Percentiles rank a stretch among this genome's conserved stretches.
Evolutionary conservation across 2,113 vertebrate species (phyloP).

Genomic region (Chaenocephalus aceratus): DNA sequence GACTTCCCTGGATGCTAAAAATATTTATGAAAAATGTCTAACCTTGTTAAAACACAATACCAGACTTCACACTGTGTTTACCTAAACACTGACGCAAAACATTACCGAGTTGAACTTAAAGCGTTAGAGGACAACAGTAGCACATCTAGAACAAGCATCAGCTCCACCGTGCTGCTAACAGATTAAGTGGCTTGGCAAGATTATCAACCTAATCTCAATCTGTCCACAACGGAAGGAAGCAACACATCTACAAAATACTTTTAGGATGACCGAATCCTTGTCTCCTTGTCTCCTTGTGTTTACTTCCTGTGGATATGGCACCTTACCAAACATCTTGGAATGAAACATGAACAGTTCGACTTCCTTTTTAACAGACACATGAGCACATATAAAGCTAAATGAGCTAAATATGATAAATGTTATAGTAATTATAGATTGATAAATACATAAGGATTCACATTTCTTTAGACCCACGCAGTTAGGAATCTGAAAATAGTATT

Average conservation of each 20-base stretch:
- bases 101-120: constrained; percentile 3
- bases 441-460: too few species aligned
- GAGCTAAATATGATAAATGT: background rate
- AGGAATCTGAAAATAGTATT: too few species aligned
- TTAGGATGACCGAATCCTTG: background rate
- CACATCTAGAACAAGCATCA: constrained; percentile 37
- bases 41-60: background rate
- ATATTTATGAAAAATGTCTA: background rate
- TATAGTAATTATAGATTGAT: too few species aligned
- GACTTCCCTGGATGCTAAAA: background rate
- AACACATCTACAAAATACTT: constrained; percentile 31
- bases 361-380: background rate
- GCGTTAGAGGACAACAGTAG: constrained; percentile 32
- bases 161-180: constrained; percentile 45
- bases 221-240: constrained; percentile 53
- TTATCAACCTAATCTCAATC: constrained; percentile 81
- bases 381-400: background rate
- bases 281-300: background rate
- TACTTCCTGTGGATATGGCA: background rate
- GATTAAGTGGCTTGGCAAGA: constrained; percentile 73
- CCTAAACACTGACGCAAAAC: constrained; percentile 14
- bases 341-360: background rate
- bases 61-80: constrained; percentile 12
- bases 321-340: background rate
- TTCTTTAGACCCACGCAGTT: too few species aligned